phyloP scores from a whole-genome alignment of 1,140 invertebrate genomes.

The Drosophila oshimai region DNA sequence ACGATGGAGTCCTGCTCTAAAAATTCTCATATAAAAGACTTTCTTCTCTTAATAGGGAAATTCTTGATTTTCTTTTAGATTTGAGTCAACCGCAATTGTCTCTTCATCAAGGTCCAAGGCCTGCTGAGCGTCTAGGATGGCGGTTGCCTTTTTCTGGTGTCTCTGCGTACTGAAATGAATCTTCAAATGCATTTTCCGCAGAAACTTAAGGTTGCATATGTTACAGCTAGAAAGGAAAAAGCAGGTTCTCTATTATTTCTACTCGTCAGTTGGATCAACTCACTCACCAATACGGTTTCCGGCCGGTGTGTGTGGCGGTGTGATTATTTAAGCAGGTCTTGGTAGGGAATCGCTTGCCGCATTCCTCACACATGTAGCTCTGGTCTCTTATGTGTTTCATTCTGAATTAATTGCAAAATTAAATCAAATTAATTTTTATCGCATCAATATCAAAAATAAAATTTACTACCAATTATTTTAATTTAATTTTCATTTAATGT shows the following conservation, averaged over 20 bases:
- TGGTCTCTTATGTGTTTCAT: constrained; percentile 3
- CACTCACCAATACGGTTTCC: constrained; percentile 21
- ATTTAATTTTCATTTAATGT: too few relatives aligned
- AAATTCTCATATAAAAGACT: too few relatives aligned
- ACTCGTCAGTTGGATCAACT: background rate
- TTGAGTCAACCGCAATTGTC: too few relatives aligned
- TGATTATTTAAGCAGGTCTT: constrained; percentile 32
- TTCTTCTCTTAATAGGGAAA: background rate
- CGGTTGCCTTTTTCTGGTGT: constrained; percentile 7
- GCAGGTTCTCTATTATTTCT: background rate
- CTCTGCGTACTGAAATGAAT: constrained; percentile 5
- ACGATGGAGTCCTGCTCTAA: too few relatives aligned
- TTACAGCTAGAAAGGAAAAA: constrained; percentile 19
- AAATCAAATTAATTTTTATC: background rate
- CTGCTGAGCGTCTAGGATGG: background rate
- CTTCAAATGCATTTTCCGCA: constrained; percentile 5
- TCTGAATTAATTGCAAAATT: background rate
- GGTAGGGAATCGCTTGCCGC: constrained; percentile 9
- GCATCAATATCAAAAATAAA: too few relatives aligned
- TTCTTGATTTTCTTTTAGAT: background rate
- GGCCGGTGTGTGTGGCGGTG: constrained; percentile 15
- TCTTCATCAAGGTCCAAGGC: background rate
- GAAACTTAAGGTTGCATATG: constrained; percentile 19
- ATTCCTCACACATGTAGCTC: constrained; percentile 19
- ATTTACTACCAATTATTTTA: too few relatives aligned